Percentiles rank a stretch among this genome's conserved stretches.
Conservation (phyloP, 2,113 vertebrate species). For the Scartelaos histophorus region DNA sequence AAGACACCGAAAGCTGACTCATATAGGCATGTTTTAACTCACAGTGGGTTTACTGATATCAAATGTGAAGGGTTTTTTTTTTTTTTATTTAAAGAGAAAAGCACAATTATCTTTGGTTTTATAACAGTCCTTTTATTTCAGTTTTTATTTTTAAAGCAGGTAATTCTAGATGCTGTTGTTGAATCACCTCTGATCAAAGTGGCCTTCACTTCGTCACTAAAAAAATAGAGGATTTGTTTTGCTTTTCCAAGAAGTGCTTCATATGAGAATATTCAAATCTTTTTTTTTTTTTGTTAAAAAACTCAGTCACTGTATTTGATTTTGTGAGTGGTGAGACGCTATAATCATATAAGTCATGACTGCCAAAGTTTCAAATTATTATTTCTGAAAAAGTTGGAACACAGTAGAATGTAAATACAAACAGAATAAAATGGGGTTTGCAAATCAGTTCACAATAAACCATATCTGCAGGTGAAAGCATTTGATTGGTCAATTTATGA, state of each 20-base stretch:
- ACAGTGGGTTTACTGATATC: neutral
- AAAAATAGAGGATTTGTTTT: conserved; percentile 12
- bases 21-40: neutral
- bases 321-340: neutral
- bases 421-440: neutral
- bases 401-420: neutral
- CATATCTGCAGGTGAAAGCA: no score
- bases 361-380: conserved; percentile 20
- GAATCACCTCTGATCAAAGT: conserved; percentile 37
- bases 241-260: conserved; percentile 24
- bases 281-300: neutral
- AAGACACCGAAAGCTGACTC: conserved; percentile 4
- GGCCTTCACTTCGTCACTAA: conserved; percentile 53
- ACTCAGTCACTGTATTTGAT: neutral
- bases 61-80: neutral
- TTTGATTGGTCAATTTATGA: no score
- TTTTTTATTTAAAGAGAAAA: conserved; percentile 20
- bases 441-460: neutral
- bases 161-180: conserved; percentile 35
- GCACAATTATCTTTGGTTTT: conserved; percentile 47
- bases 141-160: conserved; percentile 21
- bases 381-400: conserved; percentile 11
- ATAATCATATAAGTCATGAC: conserved; percentile 18
- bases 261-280: conserved; percentile 8
- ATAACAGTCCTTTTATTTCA: conserved; percentile 4